These are phyloP conservation scores for Exocentrus adspersus DNA, from an alignment of 2,888 invertebrate species.

Conservation along the genomic window DNA sequence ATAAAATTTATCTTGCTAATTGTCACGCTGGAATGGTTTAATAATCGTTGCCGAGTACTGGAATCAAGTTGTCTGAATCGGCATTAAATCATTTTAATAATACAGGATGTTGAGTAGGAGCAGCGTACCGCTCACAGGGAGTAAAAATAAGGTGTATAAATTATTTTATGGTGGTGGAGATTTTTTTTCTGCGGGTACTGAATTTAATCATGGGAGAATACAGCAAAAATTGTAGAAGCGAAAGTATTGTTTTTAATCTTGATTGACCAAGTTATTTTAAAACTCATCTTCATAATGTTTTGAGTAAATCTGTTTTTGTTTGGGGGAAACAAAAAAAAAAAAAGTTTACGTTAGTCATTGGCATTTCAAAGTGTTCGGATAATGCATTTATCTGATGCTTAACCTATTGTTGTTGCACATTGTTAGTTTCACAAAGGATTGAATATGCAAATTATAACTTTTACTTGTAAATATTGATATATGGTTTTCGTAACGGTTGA, in stretches of 20 bases:
- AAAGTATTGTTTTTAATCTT: too few relatives aligned
- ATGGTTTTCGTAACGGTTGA: background rate
- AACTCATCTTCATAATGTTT: too few relatives aligned
- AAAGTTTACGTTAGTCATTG: background rate
- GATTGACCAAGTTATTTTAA: too few relatives aligned
- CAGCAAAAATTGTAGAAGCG: too few relatives aligned
- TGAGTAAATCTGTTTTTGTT: too few relatives aligned
- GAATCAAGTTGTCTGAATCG: conserved; percentile 31
- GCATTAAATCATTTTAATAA: conserved; percentile 35
- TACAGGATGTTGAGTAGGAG: conserved; percentile 7
- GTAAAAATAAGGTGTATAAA: conserved; percentile 5
- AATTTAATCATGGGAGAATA: too few relatives aligned
- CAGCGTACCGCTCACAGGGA: background rate
- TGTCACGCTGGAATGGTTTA: conserved; percentile 32
- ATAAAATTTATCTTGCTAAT: conserved; percentile 28
- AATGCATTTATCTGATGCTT: background rate
- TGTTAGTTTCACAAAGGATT: conserved; percentile 6
- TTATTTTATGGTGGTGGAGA: conserved; percentile 12
- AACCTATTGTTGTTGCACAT: background rate
- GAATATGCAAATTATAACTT: background rate
- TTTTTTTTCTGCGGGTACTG: background rate
- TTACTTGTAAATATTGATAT: too few relatives aligned
- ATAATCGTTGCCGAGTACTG: conserved; percentile 27
- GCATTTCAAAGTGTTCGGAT: background rate
- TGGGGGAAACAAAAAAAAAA: too few relatives aligned